phyloP scores from a whole-genome alignment of 1,140 invertebrate genomes.

The Medauroidea extradentata region DNA sequence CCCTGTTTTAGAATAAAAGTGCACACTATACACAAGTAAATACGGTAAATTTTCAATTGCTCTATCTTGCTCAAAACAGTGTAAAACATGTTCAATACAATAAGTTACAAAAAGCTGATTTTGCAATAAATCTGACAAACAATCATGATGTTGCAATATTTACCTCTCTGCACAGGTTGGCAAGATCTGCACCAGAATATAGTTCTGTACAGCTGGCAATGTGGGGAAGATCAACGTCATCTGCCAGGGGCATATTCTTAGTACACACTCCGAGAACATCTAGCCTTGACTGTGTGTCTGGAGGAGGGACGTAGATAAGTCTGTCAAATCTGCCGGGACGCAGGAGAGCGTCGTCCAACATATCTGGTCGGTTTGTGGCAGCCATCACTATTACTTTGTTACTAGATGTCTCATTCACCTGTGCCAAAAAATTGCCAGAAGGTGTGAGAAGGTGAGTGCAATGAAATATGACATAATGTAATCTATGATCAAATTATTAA shows the following conservation, averaged over 20 bases:
- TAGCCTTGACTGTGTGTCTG: constrained; percentile 54
- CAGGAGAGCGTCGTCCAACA: constrained; percentile 70
- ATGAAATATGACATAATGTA: too few species aligned
- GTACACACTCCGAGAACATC: constrained; percentile 57
- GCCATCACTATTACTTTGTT: constrained; percentile 60
- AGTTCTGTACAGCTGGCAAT: constrained; percentile 57
- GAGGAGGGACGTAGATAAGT: constrained; percentile 69
- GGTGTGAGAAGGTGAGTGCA: too few species aligned
- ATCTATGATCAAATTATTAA: too few species aligned
- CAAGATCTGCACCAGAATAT: constrained; percentile 76
- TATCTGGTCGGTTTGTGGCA: constrained; percentile 74
- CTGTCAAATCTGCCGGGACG: constrained; percentile 72
- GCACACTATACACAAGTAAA: too few species aligned
- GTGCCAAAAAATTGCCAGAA: too few species aligned
- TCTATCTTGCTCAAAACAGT: neutral
- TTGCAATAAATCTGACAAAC: neutral
- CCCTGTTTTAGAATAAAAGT: too few species aligned
- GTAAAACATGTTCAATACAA: neutral
- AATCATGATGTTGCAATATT: constrained; percentile 15
- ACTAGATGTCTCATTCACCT: neutral
- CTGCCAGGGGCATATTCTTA: constrained; percentile 55
- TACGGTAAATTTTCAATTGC: neutral
- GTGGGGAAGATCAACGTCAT: constrained; percentile 53
- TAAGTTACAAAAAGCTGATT: neutral
- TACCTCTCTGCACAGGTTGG: constrained; percentile 65